These are phyloP conservation scores for Stenichneumon culpator DNA, from an alignment of 2,888 invertebrate species.

Conservation along the genomic window DNA sequence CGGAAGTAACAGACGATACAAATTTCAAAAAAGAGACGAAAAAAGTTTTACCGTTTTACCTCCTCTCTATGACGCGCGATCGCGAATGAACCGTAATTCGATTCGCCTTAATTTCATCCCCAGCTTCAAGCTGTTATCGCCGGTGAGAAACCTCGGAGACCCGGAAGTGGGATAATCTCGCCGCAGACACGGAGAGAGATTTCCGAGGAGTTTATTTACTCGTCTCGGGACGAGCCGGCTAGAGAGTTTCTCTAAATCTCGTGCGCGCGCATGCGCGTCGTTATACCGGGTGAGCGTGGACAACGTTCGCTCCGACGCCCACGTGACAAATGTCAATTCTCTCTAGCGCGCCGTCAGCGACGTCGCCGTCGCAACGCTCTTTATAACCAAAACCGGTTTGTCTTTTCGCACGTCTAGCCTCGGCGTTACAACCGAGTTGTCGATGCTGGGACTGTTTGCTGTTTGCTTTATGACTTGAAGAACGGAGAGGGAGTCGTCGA, in stretches of 20 bases:
- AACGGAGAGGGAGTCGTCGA: constrained; percentile 25
- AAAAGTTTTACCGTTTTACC: not conserved
- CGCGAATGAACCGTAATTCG: not conserved
- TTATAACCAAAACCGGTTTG: constrained; percentile 66
- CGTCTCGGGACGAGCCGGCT: constrained; percentile 13
- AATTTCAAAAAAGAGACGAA: not conserved
- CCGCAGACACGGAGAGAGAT: constrained; percentile 14
- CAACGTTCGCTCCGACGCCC: constrained; percentile 65
- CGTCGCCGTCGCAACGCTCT: constrained; percentile 27
- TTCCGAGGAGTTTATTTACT: constrained; percentile 29
- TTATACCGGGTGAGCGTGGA: constrained; percentile 6
- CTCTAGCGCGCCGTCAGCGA: constrained; percentile 54
- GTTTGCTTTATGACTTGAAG: constrained; percentile 34
- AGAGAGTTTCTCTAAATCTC: constrained; percentile 24
- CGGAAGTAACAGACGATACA: not conserved
- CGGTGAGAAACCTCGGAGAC: not conserved
- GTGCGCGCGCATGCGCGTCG: not conserved
- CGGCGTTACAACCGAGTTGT: constrained; percentile 12
- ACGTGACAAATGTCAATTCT: constrained; percentile 73
- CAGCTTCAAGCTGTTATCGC: not conserved
- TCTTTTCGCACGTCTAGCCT: constrained; percentile 58
- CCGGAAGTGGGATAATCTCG: constrained; percentile 34
- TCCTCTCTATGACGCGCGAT: not conserved
- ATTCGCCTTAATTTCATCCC: not conserved
- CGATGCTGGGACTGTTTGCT: constrained; percentile 38